A percentile compares a stretch with the other conserved stretches of the same genome.
phyloP scores from a whole-genome alignment of 2,797 vertebrate species.

The Oryzias sinensis region DNA sequence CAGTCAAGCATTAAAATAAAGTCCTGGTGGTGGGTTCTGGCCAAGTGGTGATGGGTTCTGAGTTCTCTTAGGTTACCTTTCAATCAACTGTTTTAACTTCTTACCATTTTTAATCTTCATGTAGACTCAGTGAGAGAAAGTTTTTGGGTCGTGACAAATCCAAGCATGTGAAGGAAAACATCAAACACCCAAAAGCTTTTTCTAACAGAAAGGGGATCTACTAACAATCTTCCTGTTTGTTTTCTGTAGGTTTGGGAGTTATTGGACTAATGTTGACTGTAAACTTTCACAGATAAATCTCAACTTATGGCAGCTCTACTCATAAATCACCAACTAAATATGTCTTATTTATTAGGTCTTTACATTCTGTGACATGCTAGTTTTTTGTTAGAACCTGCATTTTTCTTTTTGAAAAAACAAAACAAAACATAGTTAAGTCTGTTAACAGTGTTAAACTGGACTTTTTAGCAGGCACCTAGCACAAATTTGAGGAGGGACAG shows the following conservation, averaged over 20 bases:
- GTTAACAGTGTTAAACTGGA: no score
- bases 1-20: conserved; percentile 48
- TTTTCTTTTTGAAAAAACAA: no score
- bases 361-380: not conserved
- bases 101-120: conserved; percentile 10
- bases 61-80: conserved; percentile 10
- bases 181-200: conserved; percentile 43
- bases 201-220: conserved; percentile 17
- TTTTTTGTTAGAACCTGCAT: no score
- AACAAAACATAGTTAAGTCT: no score
- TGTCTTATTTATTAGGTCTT: conserved; percentile 14
- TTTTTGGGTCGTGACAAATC: conserved; percentile 40
- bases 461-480: no score
- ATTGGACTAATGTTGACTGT: conserved; percentile 41
- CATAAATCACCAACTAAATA: conserved; percentile 5
- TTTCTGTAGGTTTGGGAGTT: conserved; percentile 47
- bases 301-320: conserved; percentile 16
- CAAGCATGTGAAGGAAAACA: not conserved
- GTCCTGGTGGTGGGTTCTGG: conserved; percentile 54
- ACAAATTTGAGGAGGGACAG: no score
- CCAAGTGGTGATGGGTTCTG: conserved; percentile 58
- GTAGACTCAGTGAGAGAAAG: conserved; percentile 31
- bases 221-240: conserved; percentile 21
- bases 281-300: conserved; percentile 42
- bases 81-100: conserved; percentile 6